Evolutionary conservation across 1,140 invertebrate genomes (phyloP), one percentile per base, ranked within the genome.

Genomic region (Patella vulgata): DNA sequence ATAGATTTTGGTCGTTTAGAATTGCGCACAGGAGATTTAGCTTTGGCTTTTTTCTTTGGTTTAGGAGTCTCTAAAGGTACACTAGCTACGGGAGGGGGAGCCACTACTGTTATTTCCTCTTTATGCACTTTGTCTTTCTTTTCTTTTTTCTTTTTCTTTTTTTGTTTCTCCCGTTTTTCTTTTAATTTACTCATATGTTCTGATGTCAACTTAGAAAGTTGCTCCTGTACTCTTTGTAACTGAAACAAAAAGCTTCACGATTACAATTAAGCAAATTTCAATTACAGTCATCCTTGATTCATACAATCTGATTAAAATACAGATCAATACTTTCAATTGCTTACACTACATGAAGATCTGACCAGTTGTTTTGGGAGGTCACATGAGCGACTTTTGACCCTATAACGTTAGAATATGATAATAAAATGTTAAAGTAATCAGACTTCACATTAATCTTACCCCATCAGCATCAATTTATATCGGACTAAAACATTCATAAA

Each of bases 101-200:
- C 64, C 30, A 74, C 65, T 43, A 72, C 73, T 42, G 78, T 71
- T 60, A 63, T 63, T 68, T 74, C 72, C 52, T 73, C 67, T 47
- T 74, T 72, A 57, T 75, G 70, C 59, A 74, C 73, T 33, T 73
- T 71, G 57, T 76, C 70, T 60, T 75, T 73, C 65, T 75, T 81
- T 57, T 71, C 77, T 59, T 65, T 54, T 59, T 80, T 80, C 63
- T 79, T 82, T 54, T 80, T 81, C 71, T 78, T 84, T 70, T 83
- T 83, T 69, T 81, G 80, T 58, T 70, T 66, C 71, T 79, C 83
- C 90, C 95, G 80, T 91, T 93, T 78, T 88, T 91, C 76, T 74
- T 90, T 78, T 66, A 74, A 68, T 63, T 75, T 77, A 52, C 73
- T 74, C 63, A 78, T 66, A 71, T 82, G 80, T 74, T 82, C 79